phyloP scores from a whole-genome alignment of 2,113 vertebrate genomes.

The Pseudopodoces humilis region DNA sequence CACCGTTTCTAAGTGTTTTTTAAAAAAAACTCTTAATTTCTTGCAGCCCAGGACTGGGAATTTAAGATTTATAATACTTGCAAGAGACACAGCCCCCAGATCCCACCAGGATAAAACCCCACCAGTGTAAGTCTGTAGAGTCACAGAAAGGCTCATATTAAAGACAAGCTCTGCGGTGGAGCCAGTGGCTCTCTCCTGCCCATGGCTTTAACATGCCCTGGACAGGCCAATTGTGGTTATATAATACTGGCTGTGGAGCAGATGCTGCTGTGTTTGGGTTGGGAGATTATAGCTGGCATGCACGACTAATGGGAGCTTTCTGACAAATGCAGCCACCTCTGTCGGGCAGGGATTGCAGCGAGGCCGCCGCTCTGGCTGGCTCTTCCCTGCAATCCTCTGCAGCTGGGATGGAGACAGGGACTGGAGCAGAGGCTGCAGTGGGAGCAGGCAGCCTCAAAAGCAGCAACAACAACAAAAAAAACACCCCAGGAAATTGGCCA shows the following conservation, averaged over 20 bases:
- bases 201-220: neutral
- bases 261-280: slow-evolving; percentile 32
- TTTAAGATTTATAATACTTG: neutral
- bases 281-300: slow-evolving; percentile 66
- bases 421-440: fast-evolving
- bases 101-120: neutral
- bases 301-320: slow-evolving; percentile 53
- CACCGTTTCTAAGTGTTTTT: neutral
- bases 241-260: slow-evolving; percentile 58
- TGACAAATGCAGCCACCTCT: slow-evolving; percentile 39
- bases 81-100: neutral
- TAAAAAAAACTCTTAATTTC: neutral
- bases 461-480: neutral
- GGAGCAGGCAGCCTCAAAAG: neutral
- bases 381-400: neutral
- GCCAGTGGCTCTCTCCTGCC: neutral
- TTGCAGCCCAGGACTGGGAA: neutral
- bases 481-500: fast-evolving
- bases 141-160: neutral
- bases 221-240: slow-evolving; percentile 56
- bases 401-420: neutral
- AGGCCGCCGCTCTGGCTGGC: neutral
- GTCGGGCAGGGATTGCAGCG: neutral
- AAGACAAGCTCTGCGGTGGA: neutral
- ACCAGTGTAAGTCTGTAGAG: neutral